Conservation (phyloP, 2,113 vertebrate genomes). For the Barbus barbus region DNA sequence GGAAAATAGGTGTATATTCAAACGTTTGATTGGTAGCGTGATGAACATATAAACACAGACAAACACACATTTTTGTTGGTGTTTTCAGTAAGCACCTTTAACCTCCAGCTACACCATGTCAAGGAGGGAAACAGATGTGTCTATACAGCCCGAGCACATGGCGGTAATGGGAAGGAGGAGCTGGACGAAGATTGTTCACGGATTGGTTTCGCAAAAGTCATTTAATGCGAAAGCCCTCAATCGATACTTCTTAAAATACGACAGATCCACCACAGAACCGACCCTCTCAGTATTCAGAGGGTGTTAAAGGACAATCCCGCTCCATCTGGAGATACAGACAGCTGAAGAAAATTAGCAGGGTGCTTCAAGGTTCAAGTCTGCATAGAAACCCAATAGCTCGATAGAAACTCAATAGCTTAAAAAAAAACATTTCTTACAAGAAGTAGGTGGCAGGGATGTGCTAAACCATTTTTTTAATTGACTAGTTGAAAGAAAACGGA, state of each 20-base stretch:
- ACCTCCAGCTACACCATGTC: constrained; percentile 3
- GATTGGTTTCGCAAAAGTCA: neutral
- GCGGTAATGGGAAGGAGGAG: neutral
- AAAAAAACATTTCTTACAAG: too few relatives aligned
- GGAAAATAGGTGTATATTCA: neutral
- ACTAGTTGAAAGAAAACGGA: neutral
- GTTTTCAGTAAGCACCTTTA: neutral
- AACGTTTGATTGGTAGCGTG: neutral
- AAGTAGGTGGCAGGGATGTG: neutral
- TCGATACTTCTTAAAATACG: neutral
- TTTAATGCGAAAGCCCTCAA: neutral
- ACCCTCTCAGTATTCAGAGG: neutral
- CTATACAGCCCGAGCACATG: constrained; percentile 16
- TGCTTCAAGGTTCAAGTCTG: neutral
- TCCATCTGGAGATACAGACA: neutral
- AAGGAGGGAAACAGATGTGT: constrained; percentile 39
- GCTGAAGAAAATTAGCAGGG: neutral
- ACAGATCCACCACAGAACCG: neutral
- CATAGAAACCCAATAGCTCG: neutral
- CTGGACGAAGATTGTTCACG: neutral
- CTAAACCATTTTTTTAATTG: neutral
- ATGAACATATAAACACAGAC: too few relatives aligned
- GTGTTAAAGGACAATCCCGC: neutral
- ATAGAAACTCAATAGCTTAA: neutral
- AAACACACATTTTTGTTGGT: neutral